These are phyloP conservation scores for Drosophila rellima DNA, from an alignment of 2,888 invertebrate species.

Conservation along the genomic window DNA sequence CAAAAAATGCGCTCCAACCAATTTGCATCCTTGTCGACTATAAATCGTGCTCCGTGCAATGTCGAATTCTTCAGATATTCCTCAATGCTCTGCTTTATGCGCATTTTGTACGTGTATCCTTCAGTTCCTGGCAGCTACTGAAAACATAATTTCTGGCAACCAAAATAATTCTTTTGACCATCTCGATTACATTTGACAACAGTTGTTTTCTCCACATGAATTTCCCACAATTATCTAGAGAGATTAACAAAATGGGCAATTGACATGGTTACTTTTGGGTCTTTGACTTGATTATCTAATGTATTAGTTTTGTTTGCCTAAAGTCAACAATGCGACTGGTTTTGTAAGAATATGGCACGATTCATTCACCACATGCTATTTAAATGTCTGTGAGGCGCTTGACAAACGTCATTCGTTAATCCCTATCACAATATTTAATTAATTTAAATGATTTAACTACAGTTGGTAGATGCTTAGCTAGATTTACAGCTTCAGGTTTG, in stretches of 20 bases:
- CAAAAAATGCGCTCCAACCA: conserved; percentile 89
- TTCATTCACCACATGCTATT: conserved; percentile 11
- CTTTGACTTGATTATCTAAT: conserved; percentile 16
- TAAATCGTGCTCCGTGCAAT: conserved; percentile 90
- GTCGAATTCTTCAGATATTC: conserved; percentile 89
- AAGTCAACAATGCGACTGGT: conserved; percentile 9
- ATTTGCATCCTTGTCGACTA: conserved; percentile 88
- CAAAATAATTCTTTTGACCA: conserved; percentile 25
- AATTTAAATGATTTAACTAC: neutral
- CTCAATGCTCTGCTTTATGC: conserved; percentile 85
- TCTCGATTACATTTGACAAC: conserved; percentile 25
- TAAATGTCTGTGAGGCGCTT: neutral
- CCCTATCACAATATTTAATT: conserved; percentile 9
- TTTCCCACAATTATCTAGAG: conserved; percentile 41
- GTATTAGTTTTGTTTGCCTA: conserved; percentile 27
- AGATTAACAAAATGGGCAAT: conserved; percentile 12
- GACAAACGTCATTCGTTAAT: conserved; percentile 1
- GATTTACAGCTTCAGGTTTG: conserved; percentile 4
- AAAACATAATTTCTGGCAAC: conserved; percentile 1
- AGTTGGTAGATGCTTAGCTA: neutral
- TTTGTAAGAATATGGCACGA: neutral
- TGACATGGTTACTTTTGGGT: conserved; percentile 1
- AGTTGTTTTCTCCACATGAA: conserved; percentile 44
- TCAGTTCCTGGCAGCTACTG: conserved; percentile 30
- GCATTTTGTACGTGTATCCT: conserved; percentile 51